Percentiles rank a stretch among this genome's conserved stretches.
Conservation (phyloP, 2,113 vertebrate species). For the Lophochroa leadbeateri region DNA sequence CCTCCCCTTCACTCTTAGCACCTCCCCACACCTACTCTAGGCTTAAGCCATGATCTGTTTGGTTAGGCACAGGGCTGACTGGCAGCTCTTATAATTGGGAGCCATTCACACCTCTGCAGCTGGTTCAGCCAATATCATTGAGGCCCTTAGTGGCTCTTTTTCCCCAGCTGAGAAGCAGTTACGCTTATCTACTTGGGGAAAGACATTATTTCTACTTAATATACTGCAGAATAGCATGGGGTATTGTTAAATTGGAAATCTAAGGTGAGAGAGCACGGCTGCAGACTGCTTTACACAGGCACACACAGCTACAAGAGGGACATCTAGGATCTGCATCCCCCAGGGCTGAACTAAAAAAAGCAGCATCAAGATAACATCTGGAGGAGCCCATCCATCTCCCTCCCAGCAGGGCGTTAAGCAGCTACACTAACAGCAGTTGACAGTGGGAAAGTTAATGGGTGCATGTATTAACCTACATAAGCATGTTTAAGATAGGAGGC, state of each 20-base stretch:
- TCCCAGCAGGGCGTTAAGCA: not conserved
- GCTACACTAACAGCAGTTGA: conserved; percentile 23
- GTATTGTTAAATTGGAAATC: not conserved
- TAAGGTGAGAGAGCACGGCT: not conserved
- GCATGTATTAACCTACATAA: conserved; percentile 17
- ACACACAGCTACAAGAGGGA: not conserved
- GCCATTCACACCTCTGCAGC: not conserved
- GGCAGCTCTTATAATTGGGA: not conserved
- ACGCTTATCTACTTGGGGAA: not conserved
- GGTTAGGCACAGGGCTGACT: not conserved
- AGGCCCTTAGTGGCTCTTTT: not conserved
- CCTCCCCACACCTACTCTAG: fast-evolving
- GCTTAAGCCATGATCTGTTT: not conserved
- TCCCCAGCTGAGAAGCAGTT: not conserved
- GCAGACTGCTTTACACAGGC: not conserved
- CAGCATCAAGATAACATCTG: not conserved
- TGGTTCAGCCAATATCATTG: not conserved
- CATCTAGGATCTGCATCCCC: not conserved
- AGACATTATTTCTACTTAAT: not conserved
- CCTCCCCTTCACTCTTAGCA: not conserved
- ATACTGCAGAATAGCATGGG: not conserved
- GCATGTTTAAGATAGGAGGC: not conserved
- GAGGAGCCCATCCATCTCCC: conserved; percentile 25
- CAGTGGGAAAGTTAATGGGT: conserved; percentile 25
- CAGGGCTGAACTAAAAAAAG: conserved; percentile 7